Base-by-base conservation (phyloP, 2,113 vertebrate species). In the Phrynosoma blainvillii region DNA sequence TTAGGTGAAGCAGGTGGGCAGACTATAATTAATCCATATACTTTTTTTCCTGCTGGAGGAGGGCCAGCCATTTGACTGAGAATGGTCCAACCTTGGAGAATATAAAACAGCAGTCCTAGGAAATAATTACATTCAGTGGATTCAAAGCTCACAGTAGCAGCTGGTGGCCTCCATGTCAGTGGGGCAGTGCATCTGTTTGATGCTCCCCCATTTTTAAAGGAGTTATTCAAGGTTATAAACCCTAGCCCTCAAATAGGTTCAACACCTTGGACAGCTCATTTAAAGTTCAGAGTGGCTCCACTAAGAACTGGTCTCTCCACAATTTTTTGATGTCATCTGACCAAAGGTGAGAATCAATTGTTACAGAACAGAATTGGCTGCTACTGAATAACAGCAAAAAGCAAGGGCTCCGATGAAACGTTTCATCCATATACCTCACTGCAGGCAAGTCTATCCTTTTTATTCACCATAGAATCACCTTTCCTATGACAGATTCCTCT, bases 1-100 rank as follows among this genome's bases (percentile, higher is more conserved):
- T 62, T 5, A 70, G 90, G 87, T 59, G 87, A 88, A 89, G 78
- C 87, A 74, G 74, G 89, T 52, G 83, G 77, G 76, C 85, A 74
- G 91, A 73, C 2, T 82, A 14, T 91, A 83, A 90, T 93, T 86
- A 88, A 94, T 85, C 87, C 88, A 36, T 2, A 77, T 1, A n/a
- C 73, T 42, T 21, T 91, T 91, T 5, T 80, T 82, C 0, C 1
- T 11, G 75, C 85, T 23, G 77, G 87, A 87, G 23, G 71, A 18
- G 1, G 0, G 66, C 82, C 89, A 86, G n/a, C 79, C 32, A 42
- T 90, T 84, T 84, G 1, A 18, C 62, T 65, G 62, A 88, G 7
- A 66, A 3, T 2, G 5, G 65, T 25, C 66, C 5, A 4, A 79
- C 23, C 1, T 66, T 77, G 82, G 88, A 27, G 87, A 86, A 1